A percentile compares a stretch with the other conserved stretches of the same genome.
Evolutionary conservation across 1,140 invertebrate species (phyloP).

Genomic region (Drosophila parabipectinata): DNA sequence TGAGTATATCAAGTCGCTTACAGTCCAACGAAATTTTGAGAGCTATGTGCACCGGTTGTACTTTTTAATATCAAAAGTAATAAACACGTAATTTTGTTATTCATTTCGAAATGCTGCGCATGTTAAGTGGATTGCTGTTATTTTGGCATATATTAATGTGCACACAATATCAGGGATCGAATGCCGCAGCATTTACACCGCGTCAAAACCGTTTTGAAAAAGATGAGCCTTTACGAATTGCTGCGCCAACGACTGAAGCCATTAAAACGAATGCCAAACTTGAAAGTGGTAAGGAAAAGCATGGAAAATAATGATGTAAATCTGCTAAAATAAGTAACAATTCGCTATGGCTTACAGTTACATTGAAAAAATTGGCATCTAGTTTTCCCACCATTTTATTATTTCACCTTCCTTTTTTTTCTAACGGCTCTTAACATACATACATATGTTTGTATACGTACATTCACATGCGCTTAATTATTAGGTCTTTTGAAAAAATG

Average conservation of each 20-base stretch:
- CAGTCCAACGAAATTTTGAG: background rate
- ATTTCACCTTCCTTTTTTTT: too few relatives aligned
- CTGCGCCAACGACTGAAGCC: background rate
- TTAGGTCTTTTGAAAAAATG: constrained; percentile 66
- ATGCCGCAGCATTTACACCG: constrained; percentile 34
- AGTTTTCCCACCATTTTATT: background rate
- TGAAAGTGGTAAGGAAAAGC: constrained; percentile 20
- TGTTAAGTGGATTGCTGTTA: constrained; percentile 18
- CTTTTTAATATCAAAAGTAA: background rate
- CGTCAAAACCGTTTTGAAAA: constrained; percentile 38
- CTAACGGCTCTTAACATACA: too few relatives aligned
- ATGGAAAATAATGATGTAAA: background rate
- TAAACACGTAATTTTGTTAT: background rate
- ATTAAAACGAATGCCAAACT: background rate
- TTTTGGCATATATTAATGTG: constrained; percentile 24
- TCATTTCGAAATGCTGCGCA: constrained; percentile 13
- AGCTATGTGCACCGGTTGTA: background rate
- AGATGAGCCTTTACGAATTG: constrained; percentile 13
- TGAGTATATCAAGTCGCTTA: too few relatives aligned
- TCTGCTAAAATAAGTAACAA: background rate
- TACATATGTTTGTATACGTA: too few relatives aligned
- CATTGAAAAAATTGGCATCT: background rate
- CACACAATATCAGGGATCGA: constrained; percentile 1
- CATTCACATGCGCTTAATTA: background rate
- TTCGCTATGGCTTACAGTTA: background rate